Evolutionary conservation across 2,113 vertebrate genomes (phyloP).

Genomic region (Sebastes schlegelii): DNA sequence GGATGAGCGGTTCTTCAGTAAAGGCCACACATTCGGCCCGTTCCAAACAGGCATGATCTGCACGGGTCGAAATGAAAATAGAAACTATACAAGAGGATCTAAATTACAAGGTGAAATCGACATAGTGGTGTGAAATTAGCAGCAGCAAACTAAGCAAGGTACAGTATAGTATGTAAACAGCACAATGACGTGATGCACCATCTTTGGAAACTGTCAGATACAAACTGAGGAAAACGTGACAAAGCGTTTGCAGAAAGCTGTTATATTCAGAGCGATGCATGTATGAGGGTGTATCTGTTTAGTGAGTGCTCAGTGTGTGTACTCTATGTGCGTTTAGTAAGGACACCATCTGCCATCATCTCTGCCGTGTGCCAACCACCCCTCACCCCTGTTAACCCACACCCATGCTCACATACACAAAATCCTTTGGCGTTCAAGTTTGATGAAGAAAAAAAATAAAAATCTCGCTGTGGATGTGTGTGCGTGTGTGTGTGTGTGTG

Average conservation of each 20-base stretch:
- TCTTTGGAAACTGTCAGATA: neutral
- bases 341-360: conserved; percentile 78
- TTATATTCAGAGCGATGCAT: neutral
- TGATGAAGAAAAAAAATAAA: conserved; percentile 22
- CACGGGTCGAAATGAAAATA: neutral
- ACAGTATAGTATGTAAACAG: neutral
- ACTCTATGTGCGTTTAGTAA: conserved; percentile 66
- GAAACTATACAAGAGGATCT: neutral
- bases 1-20: neutral
- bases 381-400: conserved; percentile 58
- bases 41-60: neutral
- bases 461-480: conserved; percentile 11
- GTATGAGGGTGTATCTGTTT: conserved; percentile 12
- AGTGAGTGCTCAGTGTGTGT: conserved; percentile 30
- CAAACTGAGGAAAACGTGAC: too few relatives aligned
- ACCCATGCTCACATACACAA: conserved; percentile 53
- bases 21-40: neutral
- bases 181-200: neutral
- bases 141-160: neutral
- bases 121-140: neutral
- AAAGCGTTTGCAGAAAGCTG: neutral
- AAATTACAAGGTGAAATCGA: neutral
- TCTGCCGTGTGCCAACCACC: conserved; percentile 66
- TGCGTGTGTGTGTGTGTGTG: neutral
- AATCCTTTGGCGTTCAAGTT: conserved; percentile 35